Evolutionary conservation across 2,888 invertebrate genomes (phyloP).

Genomic region (Ophion ellenae): DNA sequence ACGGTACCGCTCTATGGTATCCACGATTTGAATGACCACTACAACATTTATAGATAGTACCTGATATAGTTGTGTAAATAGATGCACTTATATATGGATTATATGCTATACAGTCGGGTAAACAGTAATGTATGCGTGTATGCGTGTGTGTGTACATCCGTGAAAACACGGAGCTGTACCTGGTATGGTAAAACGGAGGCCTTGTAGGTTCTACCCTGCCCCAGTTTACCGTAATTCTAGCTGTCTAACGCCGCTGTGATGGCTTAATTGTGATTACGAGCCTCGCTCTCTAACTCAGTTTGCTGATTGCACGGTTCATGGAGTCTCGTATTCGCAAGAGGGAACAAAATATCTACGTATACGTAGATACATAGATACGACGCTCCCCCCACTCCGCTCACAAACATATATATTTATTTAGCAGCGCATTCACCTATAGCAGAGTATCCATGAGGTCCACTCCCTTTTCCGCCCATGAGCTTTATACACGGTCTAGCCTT

Average conservation of each 20-base stretch:
- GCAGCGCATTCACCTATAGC: constrained; percentile 45
- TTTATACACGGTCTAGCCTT: constrained; percentile 35
- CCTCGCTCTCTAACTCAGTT: constrained; percentile 70
- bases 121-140: too few species aligned
- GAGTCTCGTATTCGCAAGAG: constrained; percentile 59
- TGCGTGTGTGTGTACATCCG: constrained; percentile 7
- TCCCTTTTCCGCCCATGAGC: constrained; percentile 60
- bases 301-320: constrained; percentile 72
- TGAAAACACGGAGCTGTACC: constrained; percentile 47
- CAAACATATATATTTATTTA: constrained; percentile 28
- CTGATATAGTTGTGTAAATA: too few species aligned
- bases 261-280: constrained; percentile 72
- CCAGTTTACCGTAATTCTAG: constrained; percentile 71
- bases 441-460: constrained; percentile 42
- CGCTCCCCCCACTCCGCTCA: background rate
- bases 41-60: too few species aligned
- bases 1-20: background rate
- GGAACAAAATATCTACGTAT: constrained; percentile 28
- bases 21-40: background rate
- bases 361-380: constrained; percentile 7
- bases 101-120: too few species aligned
- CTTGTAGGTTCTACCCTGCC: constrained; percentile 57
- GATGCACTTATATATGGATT: too few species aligned
- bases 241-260: constrained; percentile 70
- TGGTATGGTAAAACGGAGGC: constrained; percentile 45